Base-by-base conservation (phyloP, 2,797 vertebrate species). In the Pelobates cultripes region DNA sequence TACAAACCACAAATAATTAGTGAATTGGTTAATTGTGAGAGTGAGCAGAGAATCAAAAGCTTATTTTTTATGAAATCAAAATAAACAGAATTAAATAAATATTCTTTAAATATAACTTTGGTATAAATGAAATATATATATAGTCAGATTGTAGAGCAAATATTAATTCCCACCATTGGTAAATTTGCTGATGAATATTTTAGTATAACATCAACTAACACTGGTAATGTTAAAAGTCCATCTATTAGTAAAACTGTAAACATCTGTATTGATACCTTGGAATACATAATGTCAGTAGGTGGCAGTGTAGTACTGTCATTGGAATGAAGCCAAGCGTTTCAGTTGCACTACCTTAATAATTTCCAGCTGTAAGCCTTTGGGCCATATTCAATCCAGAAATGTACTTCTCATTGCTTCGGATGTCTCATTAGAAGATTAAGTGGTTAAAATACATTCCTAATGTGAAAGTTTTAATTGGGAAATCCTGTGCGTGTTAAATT, bases 381-480 rank as follows among this genome's bases (percentile, higher is more conserved):
- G 91, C 88, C 82, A 66, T 75, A 14, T 68, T 86, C 75, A 71
- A 87, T 84, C 85, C 88, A 86, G 82, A 85, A 89, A 90, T 90
- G 86, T 86, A 81, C 85, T 89, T 86, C 84, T 91, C 85, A 86
- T 89, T 89, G 89, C 87, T 89, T 83, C 75, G 80, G 83, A 87
- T 88, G 87, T 90, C 89, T 92, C 85, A 84, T 91, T 90, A 91
- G 89, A 87, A 91, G 86, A 91, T 87, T 89, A 90, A 89, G 86
- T 88, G 86, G 88, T 91, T 88, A 89, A 91, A 92, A 91, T 91
- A 87, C 86, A 88, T 66, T 40, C 73, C 80, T 90, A 91, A 93
- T 89, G 85, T 86, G 83, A 77, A 92, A 90, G 77, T 89, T 93
- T 90, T 92, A 91, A 93, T 90, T 90, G 89, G 88, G 88, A 93